These are phyloP conservation scores for Montipora cactus DNA, from an alignment of 64 coral and sea anemone genomes.

Conservation along the genomic window DNA sequence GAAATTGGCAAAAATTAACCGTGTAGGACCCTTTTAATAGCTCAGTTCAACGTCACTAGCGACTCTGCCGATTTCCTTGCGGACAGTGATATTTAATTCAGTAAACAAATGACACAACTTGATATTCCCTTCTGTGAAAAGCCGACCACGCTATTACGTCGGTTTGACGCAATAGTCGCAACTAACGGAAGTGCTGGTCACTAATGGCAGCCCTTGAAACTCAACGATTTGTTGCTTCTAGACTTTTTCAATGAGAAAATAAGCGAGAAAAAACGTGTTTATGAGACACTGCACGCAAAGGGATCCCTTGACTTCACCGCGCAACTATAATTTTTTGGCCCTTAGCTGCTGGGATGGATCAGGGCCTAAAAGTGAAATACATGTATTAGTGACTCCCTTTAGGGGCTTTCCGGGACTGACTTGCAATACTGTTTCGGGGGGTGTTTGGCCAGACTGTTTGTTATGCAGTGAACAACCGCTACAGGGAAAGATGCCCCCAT, in stretches of 20 bases:
- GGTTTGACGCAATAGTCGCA: background rate
- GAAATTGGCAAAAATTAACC: background rate
- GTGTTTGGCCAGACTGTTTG: no score
- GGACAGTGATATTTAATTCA: conserved; percentile 37
- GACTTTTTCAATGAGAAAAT: background rate
- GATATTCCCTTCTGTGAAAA: background rate
- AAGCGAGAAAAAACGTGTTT: background rate
- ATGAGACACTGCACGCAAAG: background rate
- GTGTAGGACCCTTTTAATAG: background rate
- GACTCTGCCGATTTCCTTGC: conserved; percentile 3
- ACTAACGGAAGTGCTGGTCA: background rate
- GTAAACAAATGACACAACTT: background rate
- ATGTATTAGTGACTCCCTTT: no score
- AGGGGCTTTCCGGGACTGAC: no score
- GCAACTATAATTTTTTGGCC: no score
- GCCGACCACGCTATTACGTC: conserved; percentile 7
- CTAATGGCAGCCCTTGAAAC: background rate
- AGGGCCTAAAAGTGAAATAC: no score
- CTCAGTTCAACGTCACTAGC: background rate
- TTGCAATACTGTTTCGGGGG: no score
- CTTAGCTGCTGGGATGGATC: no score
- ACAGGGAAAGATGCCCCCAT: no score
- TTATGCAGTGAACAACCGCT: no score
- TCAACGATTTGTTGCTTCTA: background rate
- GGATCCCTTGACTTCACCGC: background rate